Evolutionary conservation across 2,113 vertebrate species (phyloP), one percentile per base, ranked within the genome.

Genomic region (Sinocyclocheilus anophthalmus): DNA sequence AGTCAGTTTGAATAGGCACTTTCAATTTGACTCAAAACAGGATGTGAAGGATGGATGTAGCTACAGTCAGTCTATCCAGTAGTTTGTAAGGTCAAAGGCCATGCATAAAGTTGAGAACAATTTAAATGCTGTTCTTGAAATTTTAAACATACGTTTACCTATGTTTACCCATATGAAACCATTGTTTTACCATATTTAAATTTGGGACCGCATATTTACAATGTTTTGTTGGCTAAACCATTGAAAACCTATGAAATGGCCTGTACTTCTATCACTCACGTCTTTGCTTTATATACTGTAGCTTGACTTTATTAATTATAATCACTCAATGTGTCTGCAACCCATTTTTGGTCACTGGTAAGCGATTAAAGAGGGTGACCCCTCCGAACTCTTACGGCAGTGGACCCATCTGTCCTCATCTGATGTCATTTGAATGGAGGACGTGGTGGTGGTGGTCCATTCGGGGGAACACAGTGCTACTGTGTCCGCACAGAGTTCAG

Each of bases 381-480:
- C 39, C 39, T 33, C 48, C 57, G 55, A 65, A 53, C 81, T 88
- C 84, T 84, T 80, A 78, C 59, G 57, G 22, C 57, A 67, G 13
- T 85, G 59, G 83, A 84, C 83, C 57, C 86, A 84, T 91, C 87
- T 90, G 81, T 77, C 83, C 11, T 67, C 87, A 55, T 80, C 61
- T 69, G 48, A 61, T 61, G 81, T 76, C 72, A 87, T 93, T 90
- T 94, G 91, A 94, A 95, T 94, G 89, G 89, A 92, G 90, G 88
- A 89, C 91, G 89, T 92, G 90, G 93, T 90, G 85, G 89, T 87
- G 88, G 76, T 92, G 42, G 45, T 24, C 91, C 90, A 90, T 90
- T 72, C 77, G 85, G 90, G 88, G 85, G 84, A 90, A 95, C 94
- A 95, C 93, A 94, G 89, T 85, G 87, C 83, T 87, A 89, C 93